Conservation (phyloP, 2,113 vertebrate species). For the Eretmochelys imbricata region DNA sequence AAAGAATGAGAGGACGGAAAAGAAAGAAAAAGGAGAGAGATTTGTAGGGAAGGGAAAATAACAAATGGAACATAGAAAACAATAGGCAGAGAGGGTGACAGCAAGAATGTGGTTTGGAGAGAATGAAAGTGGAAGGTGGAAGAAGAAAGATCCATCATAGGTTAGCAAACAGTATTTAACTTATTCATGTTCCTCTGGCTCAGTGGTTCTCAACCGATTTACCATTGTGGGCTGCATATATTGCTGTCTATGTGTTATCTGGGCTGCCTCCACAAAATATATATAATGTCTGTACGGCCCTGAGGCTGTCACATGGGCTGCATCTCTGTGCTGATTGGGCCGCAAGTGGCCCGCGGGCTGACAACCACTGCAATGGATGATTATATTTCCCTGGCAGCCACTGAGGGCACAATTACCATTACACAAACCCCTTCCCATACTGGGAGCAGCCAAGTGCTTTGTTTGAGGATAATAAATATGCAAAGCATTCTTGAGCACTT, state of each 20-base stretch:
- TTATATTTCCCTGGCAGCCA: conserved; percentile 41
- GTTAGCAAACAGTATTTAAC: conserved; percentile 28
- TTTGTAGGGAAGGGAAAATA: background rate
- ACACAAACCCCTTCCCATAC: background rate
- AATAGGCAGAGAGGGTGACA: background rate
- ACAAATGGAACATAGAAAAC: background rate
- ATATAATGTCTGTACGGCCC: too few relatives aligned
- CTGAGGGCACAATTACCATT: conserved; percentile 12
- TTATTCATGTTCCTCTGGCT: conserved; percentile 47
- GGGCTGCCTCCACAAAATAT: too few relatives aligned
- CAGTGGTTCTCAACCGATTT: too few relatives aligned
- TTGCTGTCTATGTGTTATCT: too few relatives aligned
- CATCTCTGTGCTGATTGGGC: too few relatives aligned
- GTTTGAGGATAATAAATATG: conserved; percentile 14
- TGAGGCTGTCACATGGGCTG: too few relatives aligned
- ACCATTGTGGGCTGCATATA: too few relatives aligned
- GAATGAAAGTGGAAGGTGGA: background rate
- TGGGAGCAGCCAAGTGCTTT: conserved; percentile 34
- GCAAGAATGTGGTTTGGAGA: background rate
- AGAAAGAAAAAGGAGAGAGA: background rate
- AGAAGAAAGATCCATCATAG: background rate
- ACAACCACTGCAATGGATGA: background rate
- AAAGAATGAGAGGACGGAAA: background rate
- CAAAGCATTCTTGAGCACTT: background rate
- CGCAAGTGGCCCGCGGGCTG: too few relatives aligned